Percentiles rank a stretch among this genome's conserved stretches.
These are phyloP conservation scores for Diogma glabrata DNA, from an alignment of 2,888 invertebrate species.

Conservation along the genomic window DNA sequence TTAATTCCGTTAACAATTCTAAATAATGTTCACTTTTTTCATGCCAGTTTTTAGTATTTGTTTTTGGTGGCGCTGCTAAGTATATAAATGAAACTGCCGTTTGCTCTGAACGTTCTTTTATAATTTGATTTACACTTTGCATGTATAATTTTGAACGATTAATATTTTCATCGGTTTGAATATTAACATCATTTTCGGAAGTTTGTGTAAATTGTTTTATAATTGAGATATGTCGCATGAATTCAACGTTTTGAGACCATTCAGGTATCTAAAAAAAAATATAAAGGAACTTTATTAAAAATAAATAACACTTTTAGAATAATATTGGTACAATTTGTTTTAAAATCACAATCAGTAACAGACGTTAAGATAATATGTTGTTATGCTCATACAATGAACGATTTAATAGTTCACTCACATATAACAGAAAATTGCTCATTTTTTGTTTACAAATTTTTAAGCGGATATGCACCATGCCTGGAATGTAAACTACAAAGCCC, in stretches of 20 bases:
- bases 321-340: too few relatives aligned
- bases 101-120: conserved; percentile 57
- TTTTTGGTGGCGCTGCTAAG: conserved; percentile 69
- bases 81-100: conserved; percentile 90
- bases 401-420: too few relatives aligned
- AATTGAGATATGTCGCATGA: conserved; percentile 34
- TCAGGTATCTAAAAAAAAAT: conserved; percentile 40
- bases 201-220: conserved; percentile 33
- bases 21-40: conserved; percentile 32
- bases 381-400: too few relatives aligned
- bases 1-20: conserved; percentile 66
- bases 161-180: conserved; percentile 35
- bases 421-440: too few relatives aligned
- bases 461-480: too few relatives aligned
- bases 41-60: conserved; percentile 23
- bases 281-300: not conserved
- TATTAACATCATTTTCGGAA: conserved; percentile 27
- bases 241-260: conserved; percentile 47
- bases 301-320: not conserved
- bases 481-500: too few relatives aligned
- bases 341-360: too few relatives aligned
- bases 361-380: too few relatives aligned
- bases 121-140: conserved; percentile 63
- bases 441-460: too few relatives aligned
- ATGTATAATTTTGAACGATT: conserved; percentile 39